phyloP scores from a whole-genome alignment of 2,888 invertebrate species.

The Ochropleura plecta region DNA sequence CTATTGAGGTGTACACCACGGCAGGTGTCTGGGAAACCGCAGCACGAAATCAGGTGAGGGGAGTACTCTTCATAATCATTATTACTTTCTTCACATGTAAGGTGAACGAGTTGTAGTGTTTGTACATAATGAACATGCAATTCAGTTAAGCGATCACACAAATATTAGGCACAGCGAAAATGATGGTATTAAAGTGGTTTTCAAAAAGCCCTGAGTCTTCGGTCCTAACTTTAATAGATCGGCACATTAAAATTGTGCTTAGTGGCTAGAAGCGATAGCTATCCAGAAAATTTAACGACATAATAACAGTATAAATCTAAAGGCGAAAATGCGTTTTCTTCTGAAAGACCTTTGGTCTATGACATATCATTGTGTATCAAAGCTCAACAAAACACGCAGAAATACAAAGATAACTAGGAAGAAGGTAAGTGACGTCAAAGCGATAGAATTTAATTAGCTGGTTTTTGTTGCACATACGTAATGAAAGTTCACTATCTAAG shows the following conservation, averaged over 20 bases:
- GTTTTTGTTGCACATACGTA: conserved; percentile 52
- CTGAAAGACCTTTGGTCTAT: not conserved
- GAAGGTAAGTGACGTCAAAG: conserved; percentile 31
- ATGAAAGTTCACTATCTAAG: conserved; percentile 61
- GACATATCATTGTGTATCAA: not conserved
- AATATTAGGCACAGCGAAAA: not conserved
- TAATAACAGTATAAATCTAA: not conserved
- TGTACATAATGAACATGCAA: conserved; percentile 9
- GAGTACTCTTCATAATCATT: conserved; percentile 17
- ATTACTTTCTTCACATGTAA: conserved; percentile 12
- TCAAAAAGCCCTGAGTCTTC: not conserved
- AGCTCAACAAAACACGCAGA: conserved; percentile 21
- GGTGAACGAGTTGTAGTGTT: conserved; percentile 7
- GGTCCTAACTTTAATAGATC: not conserved
- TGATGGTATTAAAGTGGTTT: conserved; percentile 3
- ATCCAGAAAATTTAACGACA: not conserved
- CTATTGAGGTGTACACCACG: conserved; percentile 31
- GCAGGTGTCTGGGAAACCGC: conserved; percentile 58
- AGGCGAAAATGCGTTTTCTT: not conserved
- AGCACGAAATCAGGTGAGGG: conserved; percentile 46
- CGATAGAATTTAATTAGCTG: conserved; percentile 29
- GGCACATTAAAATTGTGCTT: conserved; percentile 12
- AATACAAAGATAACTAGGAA: conserved; percentile 15
- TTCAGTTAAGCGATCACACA: not conserved
- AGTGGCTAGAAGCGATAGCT: not conserved